These are phyloP conservation scores for Heterodera schachtii DNA, from an alignment of 1,140 invertebrate genomes.

Conservation along the genomic window DNA sequence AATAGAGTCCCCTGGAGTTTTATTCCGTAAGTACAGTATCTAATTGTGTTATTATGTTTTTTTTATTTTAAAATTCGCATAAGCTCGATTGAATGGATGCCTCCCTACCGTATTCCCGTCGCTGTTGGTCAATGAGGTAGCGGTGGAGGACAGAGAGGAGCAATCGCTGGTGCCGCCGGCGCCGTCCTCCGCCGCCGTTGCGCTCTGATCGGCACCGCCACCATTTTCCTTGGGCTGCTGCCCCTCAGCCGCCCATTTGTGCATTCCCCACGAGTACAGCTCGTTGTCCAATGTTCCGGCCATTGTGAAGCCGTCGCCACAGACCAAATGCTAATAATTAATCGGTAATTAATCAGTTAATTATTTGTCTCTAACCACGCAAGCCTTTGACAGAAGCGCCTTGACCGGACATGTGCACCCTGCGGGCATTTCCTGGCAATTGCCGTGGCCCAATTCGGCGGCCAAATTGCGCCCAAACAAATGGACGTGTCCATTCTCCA, in stretches of 20 bases:
- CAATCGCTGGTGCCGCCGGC: background rate
- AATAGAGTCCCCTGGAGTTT: too few species aligned
- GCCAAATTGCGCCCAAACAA: slow-evolving; percentile 74
- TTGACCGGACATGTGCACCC: slow-evolving; percentile 70
- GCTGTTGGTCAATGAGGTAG: background rate
- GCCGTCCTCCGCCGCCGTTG: background rate
- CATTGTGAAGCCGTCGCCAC: slow-evolving; percentile 74
- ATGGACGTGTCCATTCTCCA: slow-evolving; percentile 74
- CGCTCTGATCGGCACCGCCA: background rate
- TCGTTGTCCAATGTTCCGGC: slow-evolving; percentile 74
- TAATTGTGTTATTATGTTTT: too few species aligned
- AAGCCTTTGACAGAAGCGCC: slow-evolving; percentile 69
- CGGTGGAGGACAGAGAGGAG: background rate
- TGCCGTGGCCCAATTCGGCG: slow-evolving; percentile 71
- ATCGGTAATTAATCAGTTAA: background rate
- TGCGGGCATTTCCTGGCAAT: slow-evolving; percentile 64
- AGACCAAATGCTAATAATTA: slow-evolving; percentile 70
- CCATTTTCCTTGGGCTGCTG: background rate
- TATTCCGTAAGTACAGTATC: too few species aligned
- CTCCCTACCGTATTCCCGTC: background rate
- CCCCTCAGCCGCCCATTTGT: slow-evolving; percentile 26
- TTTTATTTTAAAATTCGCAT: too few species aligned
- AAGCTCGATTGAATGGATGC: too few species aligned
- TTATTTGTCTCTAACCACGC: slow-evolving; percentile 67
- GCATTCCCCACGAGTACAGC: slow-evolving; percentile 74